Percentiles rank a stretch among this genome's conserved stretches.
Evolutionary conservation across 1,140 invertebrate genomes (phyloP).

Genomic region (Hypothenemus hampei): DNA sequence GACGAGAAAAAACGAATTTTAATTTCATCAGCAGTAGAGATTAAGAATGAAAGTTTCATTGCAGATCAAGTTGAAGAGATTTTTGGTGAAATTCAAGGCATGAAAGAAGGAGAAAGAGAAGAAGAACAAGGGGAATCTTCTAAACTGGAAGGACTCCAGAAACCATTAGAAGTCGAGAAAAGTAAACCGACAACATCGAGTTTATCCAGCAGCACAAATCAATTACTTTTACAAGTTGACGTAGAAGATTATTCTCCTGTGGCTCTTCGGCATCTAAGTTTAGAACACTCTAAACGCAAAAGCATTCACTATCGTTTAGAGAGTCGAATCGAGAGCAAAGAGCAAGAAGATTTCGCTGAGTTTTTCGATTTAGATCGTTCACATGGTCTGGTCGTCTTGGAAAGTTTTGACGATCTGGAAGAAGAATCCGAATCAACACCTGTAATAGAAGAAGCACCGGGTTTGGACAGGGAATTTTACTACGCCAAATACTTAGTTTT

Average conservation of each 20-base stretch:
- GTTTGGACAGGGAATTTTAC: conserved; percentile 30
- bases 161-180: background rate
- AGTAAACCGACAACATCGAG: background rate
- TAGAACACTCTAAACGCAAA: background rate
- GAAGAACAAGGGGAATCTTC: background rate
- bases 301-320: background rate
- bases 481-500: conserved; percentile 28
- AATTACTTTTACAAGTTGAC: background rate
- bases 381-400: too few relatives aligned
- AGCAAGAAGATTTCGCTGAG: background rate
- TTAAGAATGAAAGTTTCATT: background rate
- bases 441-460: conserved; percentile 15
- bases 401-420: too few relatives aligned
- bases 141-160: background rate
- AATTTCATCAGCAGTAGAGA: background rate
- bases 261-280: background rate
- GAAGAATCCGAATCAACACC: conserved; percentile 25
- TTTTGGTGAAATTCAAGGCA: background rate
- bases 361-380: too few relatives aligned
- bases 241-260: background rate
- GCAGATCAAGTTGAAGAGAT: background rate
- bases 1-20: background rate
- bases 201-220: background rate
- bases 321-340: background rate
- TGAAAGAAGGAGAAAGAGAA: background rate